Evolutionary conservation across 1,140 invertebrate species (phyloP), one percentile per base, ranked within the genome.

Genomic region (Nautilus pompilius): DNA sequence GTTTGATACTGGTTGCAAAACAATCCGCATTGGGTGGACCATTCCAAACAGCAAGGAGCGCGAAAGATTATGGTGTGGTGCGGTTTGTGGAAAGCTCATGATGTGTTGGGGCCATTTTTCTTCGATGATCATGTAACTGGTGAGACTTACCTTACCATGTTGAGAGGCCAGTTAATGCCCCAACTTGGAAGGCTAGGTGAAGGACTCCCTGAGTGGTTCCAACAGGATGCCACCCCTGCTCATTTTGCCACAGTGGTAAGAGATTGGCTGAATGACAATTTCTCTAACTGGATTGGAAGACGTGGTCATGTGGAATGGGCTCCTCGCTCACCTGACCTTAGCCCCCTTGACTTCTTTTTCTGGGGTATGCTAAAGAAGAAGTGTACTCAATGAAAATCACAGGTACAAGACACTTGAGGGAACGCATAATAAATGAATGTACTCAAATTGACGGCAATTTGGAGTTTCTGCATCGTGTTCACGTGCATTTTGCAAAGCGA

Each of bases 181-280:
- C 2, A 49, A 49, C n/a, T 49, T 1, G 48, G 26, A 8, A 17
- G 48, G n/a, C 48, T 49, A 22, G 48, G 48, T 24, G 48, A 49
- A 24, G 48, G 48, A 1, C 48, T 49, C 26, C 48, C 48, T 17
- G 24, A 49, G 17, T 49, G 46, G 46, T 49, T 49, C 48, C 48
- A 49, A 49, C 48, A 22, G 48, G 13, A 49, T 49, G 48, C n/a
- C 6, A 24, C 48, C 48, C 20, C 48, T 17, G 2, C 48, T 24
- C 48, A 49, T 49, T 49, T 49, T 49, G 48, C 48, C 48, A 49
- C 48, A 49, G 20, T 24, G n/a, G 48, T 49, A 20, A 49, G 36
- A 10, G 36, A 49, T 22, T 49, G 48, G 48, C 1, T 49, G 48
- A 22, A 49, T 49, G 48, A 49, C 48, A 49, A 49, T 49, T 49